Evolutionary conservation across 2,113 vertebrate species (phyloP).

Genomic region (Onychostruthus taczanowskii): DNA sequence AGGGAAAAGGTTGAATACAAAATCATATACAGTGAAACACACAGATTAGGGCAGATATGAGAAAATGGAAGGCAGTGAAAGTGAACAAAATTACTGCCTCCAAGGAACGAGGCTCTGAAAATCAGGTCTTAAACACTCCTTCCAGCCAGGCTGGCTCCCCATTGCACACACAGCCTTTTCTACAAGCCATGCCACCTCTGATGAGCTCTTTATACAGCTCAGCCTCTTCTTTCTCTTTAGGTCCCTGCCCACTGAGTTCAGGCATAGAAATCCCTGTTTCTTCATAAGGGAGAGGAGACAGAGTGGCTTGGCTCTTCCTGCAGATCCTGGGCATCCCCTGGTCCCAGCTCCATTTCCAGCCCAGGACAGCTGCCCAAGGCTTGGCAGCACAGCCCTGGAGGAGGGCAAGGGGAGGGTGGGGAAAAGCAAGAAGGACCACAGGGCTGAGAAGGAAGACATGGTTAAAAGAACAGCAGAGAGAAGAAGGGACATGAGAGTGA

Average conservation of each 20-base stretch:
- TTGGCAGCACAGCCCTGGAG: background rate
- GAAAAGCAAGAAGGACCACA: background rate
- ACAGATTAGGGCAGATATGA: background rate
- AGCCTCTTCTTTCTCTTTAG: background rate
- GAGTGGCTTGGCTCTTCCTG: fast-evolving
- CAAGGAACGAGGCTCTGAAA: background rate
- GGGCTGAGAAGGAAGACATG: background rate
- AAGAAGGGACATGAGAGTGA: background rate
- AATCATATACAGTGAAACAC: background rate
- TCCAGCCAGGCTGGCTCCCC: background rate
- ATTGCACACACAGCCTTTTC: background rate
- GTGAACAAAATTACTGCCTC: background rate
- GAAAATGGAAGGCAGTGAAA: background rate
- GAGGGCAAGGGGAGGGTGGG: background rate
- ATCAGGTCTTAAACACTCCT: background rate
- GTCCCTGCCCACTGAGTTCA: background rate
- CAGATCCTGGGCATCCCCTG: background rate
- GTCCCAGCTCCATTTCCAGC: background rate
- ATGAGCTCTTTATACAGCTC: background rate
- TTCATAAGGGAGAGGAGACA: background rate
- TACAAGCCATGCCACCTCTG: background rate
- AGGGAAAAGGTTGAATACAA: background rate
- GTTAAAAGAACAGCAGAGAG: background rate
- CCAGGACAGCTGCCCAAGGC: background rate
- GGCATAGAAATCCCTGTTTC: background rate